Evolutionary conservation across 2,797 vertebrate genomes (phyloP), one percentile per base, ranked within the genome.

Genomic region (Triplophysa bombifrons): DNA sequence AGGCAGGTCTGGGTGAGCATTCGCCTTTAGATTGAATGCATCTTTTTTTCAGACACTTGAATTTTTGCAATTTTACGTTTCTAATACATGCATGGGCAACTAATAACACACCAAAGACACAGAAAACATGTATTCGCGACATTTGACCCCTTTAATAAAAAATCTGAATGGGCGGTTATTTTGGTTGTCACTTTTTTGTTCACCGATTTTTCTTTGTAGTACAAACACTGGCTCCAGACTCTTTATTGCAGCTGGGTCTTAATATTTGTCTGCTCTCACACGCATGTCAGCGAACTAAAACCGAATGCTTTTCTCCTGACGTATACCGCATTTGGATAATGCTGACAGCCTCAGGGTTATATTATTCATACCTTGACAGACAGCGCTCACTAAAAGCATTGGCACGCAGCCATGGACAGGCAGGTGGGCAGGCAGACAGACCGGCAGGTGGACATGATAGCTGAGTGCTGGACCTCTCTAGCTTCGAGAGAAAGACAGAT

Each of bases 291-390:
- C 91, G 88, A 95, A 94, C 94, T 94, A 93, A 94, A 96, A 96
- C 95, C 91, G 94, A 95, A 95, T 95, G 94, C 95, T 96, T 88
- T 94, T 67, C 68, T 80, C 94, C 95, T 96, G 96, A 96, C 95
- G 94, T 94, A 94, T 91, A 95, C 94, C 95, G 98, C 96, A 96
- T 97, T 97, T 95, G 95, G 95, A 97, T 97, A 97, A 96, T 93
- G 93, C 95, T 93, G 89, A 90, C 95, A 96, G 96, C 96, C 96
- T 93, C 90, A 89, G 94, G 95, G 94, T 94, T 97, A 95, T 95
- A 97, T 99, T 97, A 98, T 98, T 98, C 96, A 98, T 98, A 95
- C 93, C 94, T 95, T 96, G 95, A 97, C 96, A 96, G 96, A 96
- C 96, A 97, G 95, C 94, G 92, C 96, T 95, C 95, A 95, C 95